phyloP scores from a whole-genome alignment of 2,113 vertebrate genomes.

The Crotalus horridus region DNA sequence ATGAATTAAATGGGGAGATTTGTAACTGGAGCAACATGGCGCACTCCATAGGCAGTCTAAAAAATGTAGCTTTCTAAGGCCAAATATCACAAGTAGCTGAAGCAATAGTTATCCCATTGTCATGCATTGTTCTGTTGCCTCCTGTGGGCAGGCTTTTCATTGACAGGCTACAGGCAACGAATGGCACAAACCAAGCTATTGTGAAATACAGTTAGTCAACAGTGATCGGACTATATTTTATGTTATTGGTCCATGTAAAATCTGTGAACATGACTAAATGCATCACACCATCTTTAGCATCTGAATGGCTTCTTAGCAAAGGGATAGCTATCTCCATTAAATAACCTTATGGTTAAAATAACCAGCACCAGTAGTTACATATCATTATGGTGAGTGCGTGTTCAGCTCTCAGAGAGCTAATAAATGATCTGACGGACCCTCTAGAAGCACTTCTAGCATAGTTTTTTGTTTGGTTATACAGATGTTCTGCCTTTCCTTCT shows the following conservation, averaged over 20 bases:
- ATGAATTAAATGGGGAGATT: not conserved
- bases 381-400: not conserved
- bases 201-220: too few relatives aligned
- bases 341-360: not conserved
- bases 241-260: not conserved
- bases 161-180: not conserved
- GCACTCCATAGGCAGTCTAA: not conserved
- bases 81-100: not conserved
- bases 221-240: not conserved
- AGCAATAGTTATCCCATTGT: not conserved
- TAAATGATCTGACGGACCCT: not conserved
- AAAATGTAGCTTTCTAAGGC: not conserved
- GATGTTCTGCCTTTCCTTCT: not conserved
- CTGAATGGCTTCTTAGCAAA: conserved; percentile 6
- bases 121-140: not conserved
- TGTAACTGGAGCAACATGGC: not conserved
- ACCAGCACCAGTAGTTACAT: conserved; percentile 1
- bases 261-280: not conserved
- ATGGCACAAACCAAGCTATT: not conserved
- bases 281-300: conserved; percentile 7
- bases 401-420: conserved; percentile 2
- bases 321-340: conserved; percentile 15
- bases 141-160: not conserved
- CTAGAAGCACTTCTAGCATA: not conserved
- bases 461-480: not conserved